These are phyloP conservation scores for Magallana gigas DNA, from an alignment of 1,140 invertebrate species.

Conservation along the genomic window DNA sequence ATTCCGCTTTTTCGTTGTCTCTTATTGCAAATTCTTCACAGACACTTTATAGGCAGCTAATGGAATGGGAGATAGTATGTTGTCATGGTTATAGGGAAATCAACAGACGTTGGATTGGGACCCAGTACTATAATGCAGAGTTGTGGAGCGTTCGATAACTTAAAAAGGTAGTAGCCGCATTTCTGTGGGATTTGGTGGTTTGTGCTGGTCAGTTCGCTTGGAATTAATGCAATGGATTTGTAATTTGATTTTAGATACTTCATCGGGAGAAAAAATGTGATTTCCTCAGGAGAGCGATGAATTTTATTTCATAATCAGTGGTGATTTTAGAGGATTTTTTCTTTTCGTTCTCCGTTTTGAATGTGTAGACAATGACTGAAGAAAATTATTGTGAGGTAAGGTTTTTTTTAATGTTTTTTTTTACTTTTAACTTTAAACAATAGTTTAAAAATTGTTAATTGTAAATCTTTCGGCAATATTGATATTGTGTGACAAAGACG, in stretches of 20 bases:
- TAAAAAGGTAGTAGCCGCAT: slow-evolving; percentile 26
- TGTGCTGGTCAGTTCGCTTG: neutral
- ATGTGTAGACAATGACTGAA: neutral
- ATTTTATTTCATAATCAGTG: neutral
- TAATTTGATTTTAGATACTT: too few relatives aligned
- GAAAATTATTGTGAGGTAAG: slow-evolving; percentile 21
- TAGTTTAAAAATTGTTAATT: too few relatives aligned
- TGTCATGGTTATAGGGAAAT: slow-evolving; percentile 36
- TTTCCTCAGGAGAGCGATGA: neutral
- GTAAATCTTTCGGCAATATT: too few relatives aligned
- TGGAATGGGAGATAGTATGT: slow-evolving; percentile 30
- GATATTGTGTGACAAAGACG: too few relatives aligned
- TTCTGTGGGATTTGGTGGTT: neutral
- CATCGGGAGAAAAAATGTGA: neutral
- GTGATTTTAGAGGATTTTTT: neutral
- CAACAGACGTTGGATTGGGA: slow-evolving; percentile 29
- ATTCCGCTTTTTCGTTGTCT: slow-evolving; percentile 19
- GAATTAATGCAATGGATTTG: neutral
- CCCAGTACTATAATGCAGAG: slow-evolving; percentile 15
- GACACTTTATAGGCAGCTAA: slow-evolving; percentile 33
- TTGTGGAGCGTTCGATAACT: slow-evolving; percentile 29
- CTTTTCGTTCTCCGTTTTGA: neutral
- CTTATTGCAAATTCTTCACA: slow-evolving; percentile 34
- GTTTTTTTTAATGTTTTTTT: too few relatives aligned
- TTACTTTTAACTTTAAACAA: too few relatives aligned